A percentile compares a stretch with the other conserved stretches of the same genome.
phyloP scores from a whole-genome alignment of 2,113 vertebrate genomes.

The Cyrtonyx montezumae region DNA sequence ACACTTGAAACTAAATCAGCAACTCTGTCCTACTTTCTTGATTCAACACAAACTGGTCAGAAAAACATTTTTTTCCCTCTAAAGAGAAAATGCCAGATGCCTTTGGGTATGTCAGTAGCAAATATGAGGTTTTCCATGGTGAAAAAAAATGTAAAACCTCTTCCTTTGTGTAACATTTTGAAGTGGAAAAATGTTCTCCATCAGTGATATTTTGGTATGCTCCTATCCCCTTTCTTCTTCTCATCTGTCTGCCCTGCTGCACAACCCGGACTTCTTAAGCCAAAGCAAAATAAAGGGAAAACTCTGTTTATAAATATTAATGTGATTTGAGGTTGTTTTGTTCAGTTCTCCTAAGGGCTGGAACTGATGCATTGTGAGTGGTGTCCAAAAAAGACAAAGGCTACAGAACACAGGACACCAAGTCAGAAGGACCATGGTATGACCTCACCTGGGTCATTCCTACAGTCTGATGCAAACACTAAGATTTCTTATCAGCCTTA shows the following conservation, averaged over 20 bases:
- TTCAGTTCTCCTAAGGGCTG: slow-evolving; percentile 19
- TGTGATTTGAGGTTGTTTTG: not conserved
- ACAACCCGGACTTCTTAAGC: not conserved
- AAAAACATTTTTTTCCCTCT: not conserved
- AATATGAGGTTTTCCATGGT: not conserved
- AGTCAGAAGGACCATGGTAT: not conserved
- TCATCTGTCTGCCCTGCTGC: not conserved
- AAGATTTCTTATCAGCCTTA: not conserved
- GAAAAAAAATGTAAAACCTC: not conserved
- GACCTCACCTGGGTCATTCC: not conserved
- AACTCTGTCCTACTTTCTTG: not conserved
- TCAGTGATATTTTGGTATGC: not conserved
- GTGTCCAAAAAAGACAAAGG: not conserved
- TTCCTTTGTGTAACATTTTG: not conserved
- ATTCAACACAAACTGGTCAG: not conserved
- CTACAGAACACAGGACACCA: not conserved
- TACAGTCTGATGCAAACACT: not conserved
- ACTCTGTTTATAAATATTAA: slow-evolving; percentile 22
- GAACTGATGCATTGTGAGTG: not conserved
- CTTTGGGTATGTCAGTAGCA: not conserved
- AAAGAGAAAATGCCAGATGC: not conserved
- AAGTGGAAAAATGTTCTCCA: not conserved
- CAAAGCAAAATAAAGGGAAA: not conserved
- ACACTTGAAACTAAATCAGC: not conserved
- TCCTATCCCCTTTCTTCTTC: not conserved